phyloP scores from a whole-genome alignment of 2,113 vertebrate species.

The Tiliqua scincoides region DNA sequence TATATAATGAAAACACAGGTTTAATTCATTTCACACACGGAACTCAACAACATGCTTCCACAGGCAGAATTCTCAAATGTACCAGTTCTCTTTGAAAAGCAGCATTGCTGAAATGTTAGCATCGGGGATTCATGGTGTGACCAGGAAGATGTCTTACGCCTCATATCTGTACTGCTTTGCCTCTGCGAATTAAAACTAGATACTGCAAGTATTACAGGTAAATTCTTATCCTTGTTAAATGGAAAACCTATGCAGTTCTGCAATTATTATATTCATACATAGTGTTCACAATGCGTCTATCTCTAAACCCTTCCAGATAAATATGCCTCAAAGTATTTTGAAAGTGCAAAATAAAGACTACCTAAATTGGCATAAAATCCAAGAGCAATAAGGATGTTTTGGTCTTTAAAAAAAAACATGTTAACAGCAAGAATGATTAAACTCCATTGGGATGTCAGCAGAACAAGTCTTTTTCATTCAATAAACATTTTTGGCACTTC shows the following conservation, averaged over 20 bases:
- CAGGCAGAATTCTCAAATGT: slow-evolving; percentile 8
- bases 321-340: slow-evolving; percentile 29
- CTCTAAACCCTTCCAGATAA: slow-evolving; percentile 29
- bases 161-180: background rate
- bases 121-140: background rate
- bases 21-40: slow-evolving; percentile 8
- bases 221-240: slow-evolving; percentile 28
- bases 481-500: background rate
- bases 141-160: slow-evolving; percentile 13
- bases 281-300: slow-evolving; percentile 55
- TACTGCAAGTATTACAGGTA: slow-evolving; percentile 23
- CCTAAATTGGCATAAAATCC: background rate
- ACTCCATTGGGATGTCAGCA: background rate
- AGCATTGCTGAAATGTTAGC: background rate
- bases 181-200: slow-evolving; percentile 30
- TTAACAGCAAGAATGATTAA: background rate
- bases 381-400: background rate
- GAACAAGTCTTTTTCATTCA: background rate
- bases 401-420: background rate
- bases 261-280: slow-evolving; percentile 57
- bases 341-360: slow-evolving; percentile 43
- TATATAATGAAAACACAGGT: slow-evolving; percentile 30
- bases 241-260: slow-evolving; percentile 30
- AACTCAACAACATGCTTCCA: slow-evolving; percentile 5
- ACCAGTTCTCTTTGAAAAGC: slow-evolving; percentile 11